phyloP scores from a whole-genome alignment of 1,140 invertebrate genomes.

The Bombyx mandarina region DNA sequence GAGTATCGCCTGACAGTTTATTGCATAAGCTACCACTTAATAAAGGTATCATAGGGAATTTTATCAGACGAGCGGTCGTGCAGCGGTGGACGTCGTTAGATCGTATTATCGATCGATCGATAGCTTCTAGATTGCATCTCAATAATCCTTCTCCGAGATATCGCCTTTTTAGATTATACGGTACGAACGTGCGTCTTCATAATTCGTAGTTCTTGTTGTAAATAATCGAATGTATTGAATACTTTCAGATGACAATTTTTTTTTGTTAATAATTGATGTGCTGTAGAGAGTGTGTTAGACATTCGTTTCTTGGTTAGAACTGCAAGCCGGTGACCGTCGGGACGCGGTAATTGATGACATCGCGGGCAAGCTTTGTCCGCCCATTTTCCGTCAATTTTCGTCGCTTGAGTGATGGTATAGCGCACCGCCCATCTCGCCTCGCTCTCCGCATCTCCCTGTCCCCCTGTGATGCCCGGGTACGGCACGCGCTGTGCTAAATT shows the following conservation, averaged over 20 bases:
- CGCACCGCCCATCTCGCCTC: constrained; percentile 43
- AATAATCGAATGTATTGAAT: background rate
- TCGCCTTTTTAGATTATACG: constrained; percentile 37
- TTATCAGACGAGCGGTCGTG: constrained; percentile 54
- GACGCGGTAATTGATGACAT: constrained; percentile 66
- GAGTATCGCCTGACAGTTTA: constrained; percentile 10
- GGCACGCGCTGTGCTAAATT: constrained; percentile 68
- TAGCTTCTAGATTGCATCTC: constrained; percentile 64
- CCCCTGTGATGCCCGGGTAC: constrained; percentile 27
- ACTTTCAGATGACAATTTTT: too few species aligned
- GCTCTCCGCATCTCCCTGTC: constrained; percentile 11
- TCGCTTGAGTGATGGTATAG: constrained; percentile 67
- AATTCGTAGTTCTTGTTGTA: constrained; percentile 34
- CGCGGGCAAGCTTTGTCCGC: constrained; percentile 63
- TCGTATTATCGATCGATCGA: constrained; percentile 57
- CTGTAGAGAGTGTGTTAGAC: constrained; percentile 39
- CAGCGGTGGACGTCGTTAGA: constrained; percentile 43
- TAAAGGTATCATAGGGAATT: constrained; percentile 51
- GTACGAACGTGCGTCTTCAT: constrained; percentile 38
- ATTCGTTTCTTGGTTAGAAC: constrained; percentile 40
- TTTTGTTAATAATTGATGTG: constrained; percentile 30
- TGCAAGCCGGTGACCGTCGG: constrained; percentile 54
- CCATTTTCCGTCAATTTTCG: constrained; percentile 71
- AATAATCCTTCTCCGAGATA: constrained; percentile 59
- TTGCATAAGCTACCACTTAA: constrained; percentile 53